Conservation (phyloP, 2,888 invertebrate species). For the Danaus chrysippus region DNA sequence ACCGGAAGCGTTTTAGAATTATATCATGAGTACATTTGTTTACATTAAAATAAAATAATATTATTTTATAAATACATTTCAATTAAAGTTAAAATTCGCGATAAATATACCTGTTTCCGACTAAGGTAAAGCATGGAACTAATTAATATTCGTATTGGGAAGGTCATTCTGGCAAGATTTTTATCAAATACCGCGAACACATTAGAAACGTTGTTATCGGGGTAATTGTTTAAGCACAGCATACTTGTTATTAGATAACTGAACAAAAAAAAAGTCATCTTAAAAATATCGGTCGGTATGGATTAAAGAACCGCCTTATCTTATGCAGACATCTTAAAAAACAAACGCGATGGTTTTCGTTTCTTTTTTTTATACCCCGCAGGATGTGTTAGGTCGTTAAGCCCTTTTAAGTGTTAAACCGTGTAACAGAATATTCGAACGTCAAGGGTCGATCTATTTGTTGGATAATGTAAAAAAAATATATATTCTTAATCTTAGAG, state of each 20-base stretch:
- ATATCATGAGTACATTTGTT: too few species aligned
- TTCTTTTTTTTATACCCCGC: conserved; percentile 75
- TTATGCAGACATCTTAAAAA: conserved; percentile 78
- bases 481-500: conserved; percentile 63
- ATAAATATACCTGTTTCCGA: too few species aligned
- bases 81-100: too few species aligned
- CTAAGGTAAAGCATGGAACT: too few species aligned
- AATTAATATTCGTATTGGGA: too few species aligned
- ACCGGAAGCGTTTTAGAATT: too few species aligned
- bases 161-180: too few species aligned
- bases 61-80: too few species aligned
- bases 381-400: conserved; percentile 80
- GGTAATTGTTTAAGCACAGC: not conserved
- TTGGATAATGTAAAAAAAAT: conserved; percentile 72
- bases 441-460: conserved; percentile 78
- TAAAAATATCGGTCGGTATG: conserved; percentile 77
- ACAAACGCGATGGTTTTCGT: conserved; percentile 76
- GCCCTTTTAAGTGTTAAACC: conserved; percentile 80
- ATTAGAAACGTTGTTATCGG: conserved; percentile 4
- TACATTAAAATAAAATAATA: too few species aligned
- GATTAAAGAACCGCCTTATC: conserved; percentile 79
- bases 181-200: too few species aligned
- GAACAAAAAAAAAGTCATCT: conserved; percentile 70
- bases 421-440: conserved; percentile 78
- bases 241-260: conserved; percentile 63